Conservation (phyloP, 2,797 vertebrate genomes). For the Balearica regulorum region DNA sequence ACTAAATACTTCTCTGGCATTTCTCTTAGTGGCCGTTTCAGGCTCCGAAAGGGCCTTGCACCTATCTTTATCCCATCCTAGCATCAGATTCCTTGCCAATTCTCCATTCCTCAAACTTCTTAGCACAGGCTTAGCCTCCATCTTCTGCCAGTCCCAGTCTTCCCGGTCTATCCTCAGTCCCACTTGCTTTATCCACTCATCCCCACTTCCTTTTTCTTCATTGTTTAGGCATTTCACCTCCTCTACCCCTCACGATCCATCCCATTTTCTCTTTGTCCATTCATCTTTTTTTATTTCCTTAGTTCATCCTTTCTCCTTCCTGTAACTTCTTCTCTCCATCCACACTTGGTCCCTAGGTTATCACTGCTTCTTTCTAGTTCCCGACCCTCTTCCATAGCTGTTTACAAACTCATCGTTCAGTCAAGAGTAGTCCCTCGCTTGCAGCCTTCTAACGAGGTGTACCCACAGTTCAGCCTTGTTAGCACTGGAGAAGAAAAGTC, state of each 20-base stretch:
- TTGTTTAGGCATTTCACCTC: not conserved
- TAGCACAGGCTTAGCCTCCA: not conserved
- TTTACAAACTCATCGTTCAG: not conserved
- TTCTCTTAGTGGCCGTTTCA: not conserved
- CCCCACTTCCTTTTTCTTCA: not conserved
- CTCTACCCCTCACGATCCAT: accelerated
- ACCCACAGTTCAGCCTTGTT: not conserved
- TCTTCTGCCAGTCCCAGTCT: not conserved
- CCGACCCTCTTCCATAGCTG: not conserved
- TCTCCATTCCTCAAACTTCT: not conserved
- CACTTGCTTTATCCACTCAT: not conserved
- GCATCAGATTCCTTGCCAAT: not conserved
- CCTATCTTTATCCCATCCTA: not conserved
- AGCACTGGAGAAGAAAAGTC: not conserved
- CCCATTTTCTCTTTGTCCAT: not conserved
- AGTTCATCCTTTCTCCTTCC: not conserved
- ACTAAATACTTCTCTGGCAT: not conserved
- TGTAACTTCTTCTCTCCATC: not conserved
- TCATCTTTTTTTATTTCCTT: not conserved
- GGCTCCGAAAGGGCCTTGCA: not conserved
- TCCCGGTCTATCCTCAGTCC: not conserved
- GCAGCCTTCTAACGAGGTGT: not conserved
- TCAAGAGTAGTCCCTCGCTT: not conserved
- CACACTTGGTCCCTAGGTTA: accelerated
- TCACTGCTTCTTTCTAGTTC: not conserved